A percentile compares a stretch with the other conserved stretches of the same genome.
Evolutionary conservation across 2,888 invertebrate species (phyloP).

Genomic region (Orthosia cruda): DNA sequence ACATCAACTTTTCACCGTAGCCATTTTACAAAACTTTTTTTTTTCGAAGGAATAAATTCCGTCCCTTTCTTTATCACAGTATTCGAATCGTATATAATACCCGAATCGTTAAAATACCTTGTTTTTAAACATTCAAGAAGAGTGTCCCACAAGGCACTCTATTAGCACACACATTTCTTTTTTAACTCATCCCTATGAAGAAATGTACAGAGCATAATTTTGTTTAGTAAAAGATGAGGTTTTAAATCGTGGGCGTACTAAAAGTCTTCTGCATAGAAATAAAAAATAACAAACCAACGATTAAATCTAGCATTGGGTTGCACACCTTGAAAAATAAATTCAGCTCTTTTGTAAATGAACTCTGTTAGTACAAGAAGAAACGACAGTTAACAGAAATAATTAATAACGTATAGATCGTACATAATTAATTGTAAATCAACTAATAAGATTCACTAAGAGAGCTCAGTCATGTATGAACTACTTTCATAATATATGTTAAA

Average conservation of each 20-base stretch:
- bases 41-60: constrained; percentile 71
- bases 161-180: constrained; percentile 78
- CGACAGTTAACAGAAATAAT: constrained; percentile 21
- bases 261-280: neutral
- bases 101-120: constrained; percentile 73
- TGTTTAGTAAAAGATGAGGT: constrained; percentile 37
- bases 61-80: constrained; percentile 85
- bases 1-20: constrained; percentile 69
- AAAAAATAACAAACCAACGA: neutral
- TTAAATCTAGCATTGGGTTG: neutral
- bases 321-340: neutral
- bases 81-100: constrained; percentile 73
- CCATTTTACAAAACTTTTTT: constrained; percentile 73
- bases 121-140: constrained; percentile 67
- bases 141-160: constrained; percentile 86
- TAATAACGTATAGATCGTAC: constrained; percentile 22
- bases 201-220: constrained; percentile 54
- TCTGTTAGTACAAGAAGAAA: neutral
- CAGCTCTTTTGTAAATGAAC: constrained; percentile 3
- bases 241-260: constrained; percentile 49
- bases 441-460: constrained; percentile 40
- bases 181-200: constrained; percentile 61
- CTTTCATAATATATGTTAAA: constrained; percentile 47
- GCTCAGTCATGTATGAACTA: constrained; percentile 53
- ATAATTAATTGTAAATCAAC: constrained; percentile 36